These are phyloP conservation scores for Loriculus beryllinus DNA, from an alignment of 2,797 vertebrate genomes.

Conservation along the genomic window DNA sequence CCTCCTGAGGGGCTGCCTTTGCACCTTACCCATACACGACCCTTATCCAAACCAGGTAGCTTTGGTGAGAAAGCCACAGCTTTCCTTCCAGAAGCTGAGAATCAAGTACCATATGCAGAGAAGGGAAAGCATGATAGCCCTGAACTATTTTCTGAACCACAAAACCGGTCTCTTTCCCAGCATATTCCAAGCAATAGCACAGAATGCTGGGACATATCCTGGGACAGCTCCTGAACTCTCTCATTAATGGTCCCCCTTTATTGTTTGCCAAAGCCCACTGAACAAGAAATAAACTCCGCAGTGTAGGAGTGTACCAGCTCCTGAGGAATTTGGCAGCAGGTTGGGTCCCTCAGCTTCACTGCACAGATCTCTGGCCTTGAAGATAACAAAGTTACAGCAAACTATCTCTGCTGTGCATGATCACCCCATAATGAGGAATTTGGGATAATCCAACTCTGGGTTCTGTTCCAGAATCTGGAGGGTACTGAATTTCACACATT, in stretches of 20 bases:
- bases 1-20: neutral
- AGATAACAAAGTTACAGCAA: neutral
- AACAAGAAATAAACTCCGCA: neutral
- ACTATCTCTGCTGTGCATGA: neutral
- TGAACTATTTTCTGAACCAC: neutral
- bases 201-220: neutral
- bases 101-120: neutral
- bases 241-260: neutral
- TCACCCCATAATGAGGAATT: neutral
- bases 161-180: neutral
- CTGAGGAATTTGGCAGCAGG: neutral
- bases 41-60: neutral
- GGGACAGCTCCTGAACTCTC: neutral
- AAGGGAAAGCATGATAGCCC: neutral
- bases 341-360: neutral
- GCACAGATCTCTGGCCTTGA: neutral
- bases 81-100: neutral
- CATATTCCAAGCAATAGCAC: neutral
- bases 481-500: neutral
- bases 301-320: neutral
- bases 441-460: neutral
- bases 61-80: neutral
- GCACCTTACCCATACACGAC: neutral
- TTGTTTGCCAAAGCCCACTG: neutral
- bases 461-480: neutral